Percentiles rank a stretch among this genome's conserved stretches.
These are phyloP conservation scores for Andricus quercusramuli DNA, from an alignment of 2,888 invertebrate genomes.

Conservation along the genomic window DNA sequence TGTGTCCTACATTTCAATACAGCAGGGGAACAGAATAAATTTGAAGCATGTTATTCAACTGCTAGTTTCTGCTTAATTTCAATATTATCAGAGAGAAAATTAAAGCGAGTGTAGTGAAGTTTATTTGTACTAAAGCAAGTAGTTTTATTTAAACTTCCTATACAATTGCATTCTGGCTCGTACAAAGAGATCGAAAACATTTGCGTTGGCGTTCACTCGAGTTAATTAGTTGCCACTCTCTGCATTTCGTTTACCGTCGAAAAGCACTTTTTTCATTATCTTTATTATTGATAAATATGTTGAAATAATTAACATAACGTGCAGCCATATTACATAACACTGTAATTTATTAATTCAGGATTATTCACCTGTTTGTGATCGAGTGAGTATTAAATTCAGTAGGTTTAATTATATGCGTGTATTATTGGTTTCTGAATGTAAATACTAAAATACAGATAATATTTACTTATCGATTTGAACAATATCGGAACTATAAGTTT, in stretches of 20 bases:
- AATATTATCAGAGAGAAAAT: background rate
- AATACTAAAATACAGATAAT: background rate
- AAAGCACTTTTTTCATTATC: background rate
- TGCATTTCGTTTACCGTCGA: background rate
- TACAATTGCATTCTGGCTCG: background rate
- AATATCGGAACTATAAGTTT: too few species aligned
- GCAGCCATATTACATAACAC: background rate
- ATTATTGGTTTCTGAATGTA: background rate
- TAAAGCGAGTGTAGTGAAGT: background rate
- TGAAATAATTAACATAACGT: background rate
- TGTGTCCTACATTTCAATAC: conserved; percentile 22
- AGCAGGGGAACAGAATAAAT: conserved; percentile 8
- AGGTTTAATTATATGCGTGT: background rate
- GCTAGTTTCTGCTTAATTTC: background rate
- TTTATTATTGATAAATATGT: background rate
- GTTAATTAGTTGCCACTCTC: background rate
- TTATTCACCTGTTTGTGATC: background rate
- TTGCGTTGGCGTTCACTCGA: too few species aligned
- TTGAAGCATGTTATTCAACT: background rate
- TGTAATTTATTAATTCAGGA: background rate
- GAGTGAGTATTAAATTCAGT: background rate
- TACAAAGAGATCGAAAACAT: too few species aligned
- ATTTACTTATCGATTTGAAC: background rate
- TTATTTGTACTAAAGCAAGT: background rate
- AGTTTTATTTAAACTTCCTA: background rate